phyloP scores from a whole-genome alignment of 2,113 vertebrate species.

The Gnathonemus longibarbis region DNA sequence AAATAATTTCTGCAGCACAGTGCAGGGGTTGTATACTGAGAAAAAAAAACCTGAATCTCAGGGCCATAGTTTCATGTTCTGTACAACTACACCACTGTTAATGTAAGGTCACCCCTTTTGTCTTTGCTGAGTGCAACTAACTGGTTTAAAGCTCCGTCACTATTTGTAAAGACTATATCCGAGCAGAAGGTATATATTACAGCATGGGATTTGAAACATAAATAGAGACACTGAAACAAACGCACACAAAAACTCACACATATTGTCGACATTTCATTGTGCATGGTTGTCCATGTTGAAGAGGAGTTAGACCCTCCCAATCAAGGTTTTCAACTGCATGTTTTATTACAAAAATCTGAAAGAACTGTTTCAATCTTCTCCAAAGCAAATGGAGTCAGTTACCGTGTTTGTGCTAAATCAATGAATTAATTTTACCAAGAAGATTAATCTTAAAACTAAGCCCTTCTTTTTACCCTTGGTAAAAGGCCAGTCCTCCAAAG shows the following conservation, averaged over 20 bases:
- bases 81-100: neutral
- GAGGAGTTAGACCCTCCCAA: neutral
- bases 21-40: neutral
- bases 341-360: neutral
- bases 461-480: neutral
- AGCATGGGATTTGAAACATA: neutral
- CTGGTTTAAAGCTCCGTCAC: neutral
- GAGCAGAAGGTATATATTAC: neutral
- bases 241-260: neutral
- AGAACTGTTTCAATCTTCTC: neutral
- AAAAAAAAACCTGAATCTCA: neutral
- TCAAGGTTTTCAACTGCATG: neutral
- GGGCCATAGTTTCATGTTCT: neutral
- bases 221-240: neutral
- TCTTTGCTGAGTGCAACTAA: neutral
- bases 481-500: neutral
- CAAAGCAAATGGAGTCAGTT: neutral
- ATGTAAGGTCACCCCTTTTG: neutral
- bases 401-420: neutral
- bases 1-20: neutral
- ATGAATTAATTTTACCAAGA: neutral
- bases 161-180: neutral
- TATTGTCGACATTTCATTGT: neutral
- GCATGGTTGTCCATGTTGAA: neutral
- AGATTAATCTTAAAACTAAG: neutral